phyloP scores from a whole-genome alignment of 1,140 invertebrate species.

The Plectrocnemia conspersa region DNA sequence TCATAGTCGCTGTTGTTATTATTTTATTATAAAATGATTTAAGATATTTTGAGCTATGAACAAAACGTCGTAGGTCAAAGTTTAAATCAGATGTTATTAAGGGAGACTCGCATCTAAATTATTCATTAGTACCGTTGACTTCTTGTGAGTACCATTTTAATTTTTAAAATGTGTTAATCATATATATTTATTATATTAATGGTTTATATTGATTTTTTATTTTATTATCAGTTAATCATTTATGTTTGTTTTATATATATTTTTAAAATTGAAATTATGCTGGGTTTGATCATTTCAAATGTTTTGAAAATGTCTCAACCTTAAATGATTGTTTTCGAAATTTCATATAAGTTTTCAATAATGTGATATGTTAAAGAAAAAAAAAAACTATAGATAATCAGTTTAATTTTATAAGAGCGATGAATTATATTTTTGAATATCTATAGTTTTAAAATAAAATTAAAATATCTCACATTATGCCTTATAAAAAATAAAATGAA shows the following conservation, averaged over 20 bases:
- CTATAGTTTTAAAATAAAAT: no score
- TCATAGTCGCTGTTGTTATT: no score
- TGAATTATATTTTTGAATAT: slow-evolving; percentile 2
- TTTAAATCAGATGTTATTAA: slow-evolving; percentile 4
- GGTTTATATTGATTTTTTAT: not conserved
- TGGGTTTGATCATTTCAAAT: no score
- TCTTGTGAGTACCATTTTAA: slow-evolving; percentile 6
- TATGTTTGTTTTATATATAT: not conserved
- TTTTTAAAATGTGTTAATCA: slow-evolving; percentile 1
- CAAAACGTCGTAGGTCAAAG: no score
- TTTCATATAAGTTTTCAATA: slow-evolving; percentile 1
- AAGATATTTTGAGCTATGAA: no score
- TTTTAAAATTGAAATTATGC: no score
- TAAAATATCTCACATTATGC: not conserved
- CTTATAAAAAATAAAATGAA: no score
- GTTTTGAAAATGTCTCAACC: slow-evolving; percentile 10
- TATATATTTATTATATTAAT: not conserved
- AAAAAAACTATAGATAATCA: no score
- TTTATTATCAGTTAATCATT: not conserved
- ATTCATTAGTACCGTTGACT: not conserved
- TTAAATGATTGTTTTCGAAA: not conserved
- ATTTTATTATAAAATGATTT: no score
- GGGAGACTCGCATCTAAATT: not conserved
- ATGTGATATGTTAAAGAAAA: no score
- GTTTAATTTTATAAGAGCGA: not conserved